Evolutionary conservation across 2,888 invertebrate species (phyloP).

Genomic region (Drosophila macrospina): DNA sequence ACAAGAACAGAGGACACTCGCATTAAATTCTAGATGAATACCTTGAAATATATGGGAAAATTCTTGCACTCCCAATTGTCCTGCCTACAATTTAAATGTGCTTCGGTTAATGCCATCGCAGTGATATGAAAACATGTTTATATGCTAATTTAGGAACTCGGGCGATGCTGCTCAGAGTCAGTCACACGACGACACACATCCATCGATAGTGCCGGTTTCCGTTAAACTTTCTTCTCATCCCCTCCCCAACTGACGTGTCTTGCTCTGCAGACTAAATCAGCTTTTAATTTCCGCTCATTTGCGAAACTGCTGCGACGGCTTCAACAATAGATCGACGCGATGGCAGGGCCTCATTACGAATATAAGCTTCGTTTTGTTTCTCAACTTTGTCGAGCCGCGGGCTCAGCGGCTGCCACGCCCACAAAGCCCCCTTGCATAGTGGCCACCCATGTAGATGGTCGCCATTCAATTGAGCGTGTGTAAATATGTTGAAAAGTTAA

Average conservation of each 20-base stretch:
- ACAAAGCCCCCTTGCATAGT: not conserved
- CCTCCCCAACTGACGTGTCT: not conserved
- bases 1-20: slow-evolving; percentile 19
- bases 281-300: slow-evolving; percentile 80
- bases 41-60: not conserved
- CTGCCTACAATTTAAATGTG: too few species aligned
- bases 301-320: slow-evolving; percentile 55
- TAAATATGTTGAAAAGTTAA: slow-evolving; percentile 84
- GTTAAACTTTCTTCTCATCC: not conserved
- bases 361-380: slow-evolving; percentile 53
- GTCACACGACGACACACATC: not conserved
- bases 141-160: not conserved
- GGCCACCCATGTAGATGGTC: slow-evolving; percentile 7
- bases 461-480: slow-evolving; percentile 74
- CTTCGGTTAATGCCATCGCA: not conserved
- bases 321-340: slow-evolving; percentile 50
- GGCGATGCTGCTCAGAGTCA: not conserved
- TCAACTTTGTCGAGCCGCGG: slow-evolving; percentile 58
- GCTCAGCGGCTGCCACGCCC: slow-evolving; percentile 31
- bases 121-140: not conserved
- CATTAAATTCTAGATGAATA: slow-evolving; percentile 3
- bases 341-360: slow-evolving; percentile 60
- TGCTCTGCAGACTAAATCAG: slow-evolving; percentile 62
- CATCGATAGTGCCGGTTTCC: not conserved
- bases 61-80: not conserved